A percentile compares a stretch with the other conserved stretches of the same genome.
Conservation (phyloP, 2,797 vertebrate species). For the Tragelaphus oryx region DNA sequence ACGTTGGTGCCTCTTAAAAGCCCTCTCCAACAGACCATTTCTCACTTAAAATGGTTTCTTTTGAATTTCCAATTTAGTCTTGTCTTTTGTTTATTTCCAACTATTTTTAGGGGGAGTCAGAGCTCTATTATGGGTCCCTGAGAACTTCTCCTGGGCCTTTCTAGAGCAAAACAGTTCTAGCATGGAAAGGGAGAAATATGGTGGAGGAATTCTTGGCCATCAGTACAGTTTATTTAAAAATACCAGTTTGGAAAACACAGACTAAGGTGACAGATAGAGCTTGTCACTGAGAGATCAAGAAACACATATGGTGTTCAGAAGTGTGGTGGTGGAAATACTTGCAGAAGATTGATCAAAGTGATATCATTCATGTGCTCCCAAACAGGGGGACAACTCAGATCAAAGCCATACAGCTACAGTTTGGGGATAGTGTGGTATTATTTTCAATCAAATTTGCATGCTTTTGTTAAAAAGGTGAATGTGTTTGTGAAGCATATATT, state of each 20-base stretch:
- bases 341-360: not conserved
- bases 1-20: not conserved
- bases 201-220: not conserved
- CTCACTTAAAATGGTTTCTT: not conserved
- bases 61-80: not conserved
- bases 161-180: not conserved
- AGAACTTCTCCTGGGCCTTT: not conserved
- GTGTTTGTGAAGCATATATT: not conserved
- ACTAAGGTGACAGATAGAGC: not conserved
- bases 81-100: not conserved
- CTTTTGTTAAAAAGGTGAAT: not conserved
- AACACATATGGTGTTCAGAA: slow-evolving; percentile 20
- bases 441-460: not conserved
- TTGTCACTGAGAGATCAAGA: slow-evolving; percentile 17
- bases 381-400: not conserved
- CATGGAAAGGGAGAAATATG: not conserved
- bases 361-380: not conserved
- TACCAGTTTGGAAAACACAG: not conserved
- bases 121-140: not conserved
- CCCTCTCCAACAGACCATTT: not conserved
- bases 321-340: not conserved
- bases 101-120: not conserved
- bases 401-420: not conserved
- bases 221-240: not conserved
- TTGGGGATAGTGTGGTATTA: not conserved